Base-by-base conservation (phyloP, 2,113 vertebrate genomes). In the Eptesicus fuscus region DNA sequence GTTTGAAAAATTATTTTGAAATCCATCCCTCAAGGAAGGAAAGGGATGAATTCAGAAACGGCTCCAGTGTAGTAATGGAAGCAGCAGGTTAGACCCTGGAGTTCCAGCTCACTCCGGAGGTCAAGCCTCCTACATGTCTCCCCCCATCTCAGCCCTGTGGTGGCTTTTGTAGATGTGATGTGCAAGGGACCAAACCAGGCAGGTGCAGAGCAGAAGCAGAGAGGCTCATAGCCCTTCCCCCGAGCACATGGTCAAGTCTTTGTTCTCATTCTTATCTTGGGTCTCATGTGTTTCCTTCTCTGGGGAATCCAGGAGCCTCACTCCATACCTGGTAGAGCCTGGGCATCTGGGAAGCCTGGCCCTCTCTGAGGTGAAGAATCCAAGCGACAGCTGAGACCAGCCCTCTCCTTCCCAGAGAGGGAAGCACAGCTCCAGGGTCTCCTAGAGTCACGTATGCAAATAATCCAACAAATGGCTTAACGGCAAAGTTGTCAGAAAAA, bases 391-490 rank as follows among this genome's bases (percentile, higher is more conserved):
- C 73, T 63, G 53, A 74, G 22, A 59, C 70, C 61, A 80, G 40
- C 32, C 44, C 56, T 67, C 17, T 12, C 77, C 51, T 93, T 35
- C 35, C 28, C 0, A 40, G n/a, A 69, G 23, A 82, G 25, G 95
- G 40, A 74, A 49, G 71, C 83, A 61, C 2, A 59, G 53, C 3
- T 71, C 42, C 32, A 32, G 71, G 69, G 67, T 9, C 80, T 90
- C 67, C 67, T 53, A 59, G 67, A 88, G 79, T 78, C 95, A 90
- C 8, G 37, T 73, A 85, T 70, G 67, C 92, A 94, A 95, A 91
- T 91, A 83, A 97, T 95, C 93, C 87, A 80, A 94, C 91, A 93
- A 95, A 96, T 92, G 94, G 65, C 65, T 92, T 83, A 82, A 88
- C 49, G 90, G 93, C 61, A 74, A 94, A 53, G 69, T 70, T 94